Conservation (phyloP, 2,797 vertebrate species). For the Melanogrammus aeglefinus region DNA sequence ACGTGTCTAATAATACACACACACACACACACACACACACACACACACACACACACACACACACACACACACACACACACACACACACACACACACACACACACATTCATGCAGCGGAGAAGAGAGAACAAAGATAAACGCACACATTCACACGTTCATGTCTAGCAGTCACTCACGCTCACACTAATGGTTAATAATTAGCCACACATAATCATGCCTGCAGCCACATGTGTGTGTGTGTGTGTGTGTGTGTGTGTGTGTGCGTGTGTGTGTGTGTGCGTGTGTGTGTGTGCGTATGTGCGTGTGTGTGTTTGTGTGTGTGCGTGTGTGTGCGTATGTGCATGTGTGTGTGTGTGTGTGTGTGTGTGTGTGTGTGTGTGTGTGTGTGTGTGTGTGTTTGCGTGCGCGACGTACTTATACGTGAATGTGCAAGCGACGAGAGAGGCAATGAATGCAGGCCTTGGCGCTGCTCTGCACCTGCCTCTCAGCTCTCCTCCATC, state of each 20-base stretch:
- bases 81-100: no score
- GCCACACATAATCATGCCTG: no score
- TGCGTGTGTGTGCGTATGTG: no score
- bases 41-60: background rate
- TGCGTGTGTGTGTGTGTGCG: no score
- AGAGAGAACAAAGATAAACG: background rate
- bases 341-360: no score
- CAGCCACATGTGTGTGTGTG: background rate
- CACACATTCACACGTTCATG: background rate
- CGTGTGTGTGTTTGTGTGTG: no score
- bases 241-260: background rate
- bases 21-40: no score
- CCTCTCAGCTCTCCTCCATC: constrained; percentile 70
- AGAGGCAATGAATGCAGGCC: constrained; percentile 29
- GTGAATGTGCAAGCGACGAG: constrained; percentile 31
- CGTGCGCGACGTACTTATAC: background rate
- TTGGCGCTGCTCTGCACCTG: constrained; percentile 66
- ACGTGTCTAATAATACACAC: no score
- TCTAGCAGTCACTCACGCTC: background rate
- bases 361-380: background rate
- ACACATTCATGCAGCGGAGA: no score
- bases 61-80: no score
- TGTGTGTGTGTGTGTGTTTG: background rate
- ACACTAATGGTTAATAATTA: background rate
- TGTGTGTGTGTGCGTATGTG: no score